phyloP scores from a whole-genome alignment of 2,888 invertebrate genomes.

The Agrenia bidenticulata region DNA sequence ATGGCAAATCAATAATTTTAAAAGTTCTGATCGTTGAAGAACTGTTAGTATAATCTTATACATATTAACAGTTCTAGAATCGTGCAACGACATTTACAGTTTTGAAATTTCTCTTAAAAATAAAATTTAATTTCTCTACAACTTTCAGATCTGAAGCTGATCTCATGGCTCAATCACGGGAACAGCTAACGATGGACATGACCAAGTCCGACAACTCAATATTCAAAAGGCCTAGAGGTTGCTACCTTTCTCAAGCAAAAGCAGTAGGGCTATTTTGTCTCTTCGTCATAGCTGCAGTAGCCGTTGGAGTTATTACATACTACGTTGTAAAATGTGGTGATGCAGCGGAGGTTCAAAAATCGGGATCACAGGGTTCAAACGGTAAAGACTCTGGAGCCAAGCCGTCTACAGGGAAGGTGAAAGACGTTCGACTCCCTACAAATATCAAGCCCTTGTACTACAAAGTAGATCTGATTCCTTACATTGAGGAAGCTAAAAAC shows the following conservation, averaged over 20 bases:
- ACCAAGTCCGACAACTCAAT: conserved; percentile 63
- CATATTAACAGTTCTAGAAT: too few relatives aligned
- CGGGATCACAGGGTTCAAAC: too few relatives aligned
- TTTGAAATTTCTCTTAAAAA: too few relatives aligned
- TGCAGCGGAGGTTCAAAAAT: conserved; percentile 52
- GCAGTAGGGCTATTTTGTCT: conserved; percentile 61
- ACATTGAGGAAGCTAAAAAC: conserved; percentile 68
- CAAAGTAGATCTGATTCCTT: conserved; percentile 70
- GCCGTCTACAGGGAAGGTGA: conserved; percentile 54
- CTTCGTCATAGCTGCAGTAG: conserved; percentile 63
- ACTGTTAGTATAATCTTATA: too few relatives aligned
- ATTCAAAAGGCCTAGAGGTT: conserved; percentile 64
- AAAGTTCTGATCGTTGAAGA: too few relatives aligned
- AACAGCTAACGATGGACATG: conserved; percentile 60
- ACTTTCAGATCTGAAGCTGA: conserved; percentile 10
- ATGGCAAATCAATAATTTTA: too few relatives aligned
- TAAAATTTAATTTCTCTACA: too few relatives aligned
- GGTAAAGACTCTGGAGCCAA: conserved; percentile 45
- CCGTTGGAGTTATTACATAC: conserved; percentile 73
- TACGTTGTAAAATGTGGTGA: conserved; percentile 69
- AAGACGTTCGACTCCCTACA: conserved; percentile 69
- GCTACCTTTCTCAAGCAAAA: conserved; percentile 67
- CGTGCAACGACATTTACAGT: too few relatives aligned
- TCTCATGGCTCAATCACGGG: conserved; percentile 58
- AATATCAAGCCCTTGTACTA: conserved; percentile 70